Evolutionary conservation across 2,797 vertebrate genomes (phyloP).

Genomic region (Urophycis tenuis): DNA sequence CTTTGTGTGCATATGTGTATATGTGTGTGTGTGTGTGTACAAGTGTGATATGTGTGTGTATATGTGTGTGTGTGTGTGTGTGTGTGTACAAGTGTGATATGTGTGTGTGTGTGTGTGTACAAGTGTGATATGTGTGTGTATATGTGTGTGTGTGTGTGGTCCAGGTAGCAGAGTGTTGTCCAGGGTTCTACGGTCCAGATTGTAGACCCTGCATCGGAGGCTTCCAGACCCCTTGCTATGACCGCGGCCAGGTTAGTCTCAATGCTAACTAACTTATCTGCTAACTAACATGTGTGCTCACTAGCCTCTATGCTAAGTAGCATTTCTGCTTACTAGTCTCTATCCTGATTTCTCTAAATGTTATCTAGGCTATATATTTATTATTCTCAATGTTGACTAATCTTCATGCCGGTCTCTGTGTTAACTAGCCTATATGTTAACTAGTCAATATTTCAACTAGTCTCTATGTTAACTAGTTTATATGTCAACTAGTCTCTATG

Average conservation of each 20-base stretch:
- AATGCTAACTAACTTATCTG: background rate
- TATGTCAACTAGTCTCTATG: background rate
- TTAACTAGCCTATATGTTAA: background rate
- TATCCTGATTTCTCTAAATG: background rate
- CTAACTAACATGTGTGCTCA: background rate
- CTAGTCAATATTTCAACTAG: background rate
- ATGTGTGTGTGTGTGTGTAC: too few relatives aligned
- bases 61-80: background rate
- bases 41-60: background rate
- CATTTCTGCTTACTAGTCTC: background rate
- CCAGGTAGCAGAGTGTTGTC: slow-evolving; percentile 82
- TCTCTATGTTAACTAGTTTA: background rate
- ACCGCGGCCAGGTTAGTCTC: background rate
- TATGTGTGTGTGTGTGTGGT: slow-evolving; percentile 30
- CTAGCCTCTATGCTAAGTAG: background rate
- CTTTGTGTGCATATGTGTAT: background rate
- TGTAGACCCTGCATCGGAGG: slow-evolving; percentile 90
- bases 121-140: background rate
- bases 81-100: background rate
- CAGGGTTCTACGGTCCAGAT: slow-evolving; percentile 87
- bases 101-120: background rate
- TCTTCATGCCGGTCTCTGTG: too few relatives aligned
- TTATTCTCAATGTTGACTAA: background rate
- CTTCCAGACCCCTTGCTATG: slow-evolving; percentile 86
- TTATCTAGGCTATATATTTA: background rate